Evolutionary conservation across 2,113 vertebrate species (phyloP).

Genomic region (Hippolais icterina): DNA sequence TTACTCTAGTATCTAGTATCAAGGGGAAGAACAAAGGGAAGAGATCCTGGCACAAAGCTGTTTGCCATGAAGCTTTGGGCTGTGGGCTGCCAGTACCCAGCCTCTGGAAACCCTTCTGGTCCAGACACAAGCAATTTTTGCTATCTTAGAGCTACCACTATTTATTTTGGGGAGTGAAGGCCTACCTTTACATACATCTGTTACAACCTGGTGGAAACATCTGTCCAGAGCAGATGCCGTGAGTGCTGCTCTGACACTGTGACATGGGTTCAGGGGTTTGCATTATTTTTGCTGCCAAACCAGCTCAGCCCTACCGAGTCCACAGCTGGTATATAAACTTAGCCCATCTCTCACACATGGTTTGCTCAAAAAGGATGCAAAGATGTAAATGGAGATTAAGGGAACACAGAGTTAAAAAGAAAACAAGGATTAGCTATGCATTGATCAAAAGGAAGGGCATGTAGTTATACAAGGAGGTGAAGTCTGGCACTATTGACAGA

Average conservation of each 20-base stretch:
- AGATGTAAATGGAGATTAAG: neutral
- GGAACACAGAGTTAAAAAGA: neutral
- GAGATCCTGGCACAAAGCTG: neutral
- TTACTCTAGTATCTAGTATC: neutral
- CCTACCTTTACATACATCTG: neutral
- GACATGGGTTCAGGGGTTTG: neutral
- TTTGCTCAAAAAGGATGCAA: neutral
- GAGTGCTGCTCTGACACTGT: neutral
- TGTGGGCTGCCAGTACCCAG: neutral
- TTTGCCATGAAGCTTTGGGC: neutral
- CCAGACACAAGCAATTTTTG: neutral
- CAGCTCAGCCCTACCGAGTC: neutral
- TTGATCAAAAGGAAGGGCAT: neutral
- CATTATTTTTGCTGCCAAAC: neutral
- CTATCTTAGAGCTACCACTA: neutral
- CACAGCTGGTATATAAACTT: neutral
- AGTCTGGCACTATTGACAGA: neutral
- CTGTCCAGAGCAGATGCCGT: neutral
- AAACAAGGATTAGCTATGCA: neutral
- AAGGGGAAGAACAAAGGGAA: neutral
- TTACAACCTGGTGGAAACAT: neutral
- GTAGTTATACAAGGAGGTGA: neutral
- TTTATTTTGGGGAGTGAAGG: neutral
- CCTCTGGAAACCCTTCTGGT: neutral
- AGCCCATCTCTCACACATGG: neutral